Evolutionary conservation across 37 sponge, comb jelly and placozoan genomes (phyloP), one percentile per base, ranked within the genome.

Genomic region (Spongia lamella): DNA sequence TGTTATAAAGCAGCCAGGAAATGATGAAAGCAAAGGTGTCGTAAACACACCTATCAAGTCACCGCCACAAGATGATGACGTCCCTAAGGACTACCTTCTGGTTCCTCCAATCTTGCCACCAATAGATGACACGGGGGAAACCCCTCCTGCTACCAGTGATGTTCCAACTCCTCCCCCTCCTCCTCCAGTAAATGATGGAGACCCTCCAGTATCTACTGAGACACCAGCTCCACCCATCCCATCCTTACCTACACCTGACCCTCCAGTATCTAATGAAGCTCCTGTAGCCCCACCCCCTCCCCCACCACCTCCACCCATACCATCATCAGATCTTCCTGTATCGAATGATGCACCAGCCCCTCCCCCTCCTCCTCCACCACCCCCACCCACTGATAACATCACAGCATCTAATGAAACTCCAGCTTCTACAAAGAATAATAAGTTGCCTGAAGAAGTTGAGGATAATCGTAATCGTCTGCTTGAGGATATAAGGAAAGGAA

Each of bases 301-400:
- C 26, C 61, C 71, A 66, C 30, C 43, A 1, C 30, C 38, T 13
- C 43, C 64, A 50, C 53, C 54, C 3, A 57, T 59, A 56, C 79
- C 69, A 66, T 60, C 79, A 67, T 53, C 72, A 52, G 9, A n/a
- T n/a, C n/a, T n/a, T n/a, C n/a, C n/a, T n/a, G n/a, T n/a, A n/a
- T n/a, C n/a, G n/a, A n/a, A n/a, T 15, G 53, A 14, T 40, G 60
- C 36, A 35, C 59, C 16, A n/a, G n/a, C 66, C 15, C 58, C 43
- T 26, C 75, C 83, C 11, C 68, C 75, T 54, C 61, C 55, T 43
- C 78, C 78, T 22, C 78, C 78, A 7, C 59, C 49, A 21, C 58
- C 79, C 5, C 68, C 69, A 13, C 47, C 47, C 9, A 43, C 47
- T 43, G 5, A 5, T 43, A 43, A 43, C 9, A 43, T 13, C 7